phyloP scores from a whole-genome alignment of 1,140 invertebrate genomes.

The Leptinotarsa defecta region DNA sequence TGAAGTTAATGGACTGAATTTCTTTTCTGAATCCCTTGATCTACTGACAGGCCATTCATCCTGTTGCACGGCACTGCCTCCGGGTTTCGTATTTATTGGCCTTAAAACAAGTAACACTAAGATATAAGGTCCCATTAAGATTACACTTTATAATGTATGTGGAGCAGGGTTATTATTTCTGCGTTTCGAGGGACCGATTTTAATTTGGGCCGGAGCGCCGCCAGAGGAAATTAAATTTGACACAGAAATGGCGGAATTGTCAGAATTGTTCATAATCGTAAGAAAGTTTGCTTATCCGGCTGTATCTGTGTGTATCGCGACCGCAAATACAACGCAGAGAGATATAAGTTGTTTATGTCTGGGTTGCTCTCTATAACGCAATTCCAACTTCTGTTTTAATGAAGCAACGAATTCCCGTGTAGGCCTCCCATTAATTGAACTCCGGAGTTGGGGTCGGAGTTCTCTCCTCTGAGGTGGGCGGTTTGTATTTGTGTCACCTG shows the following conservation, averaged over 20 bases:
- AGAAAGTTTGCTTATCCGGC: constrained; percentile 2
- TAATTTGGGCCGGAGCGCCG: constrained; percentile 28
- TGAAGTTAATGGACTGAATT: too few species aligned
- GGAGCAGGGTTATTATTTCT: constrained; percentile 35
- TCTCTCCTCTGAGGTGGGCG: neutral
- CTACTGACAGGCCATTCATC: neutral
- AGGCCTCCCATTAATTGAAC: constrained; percentile 19
- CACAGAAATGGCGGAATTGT: constrained; percentile 28
- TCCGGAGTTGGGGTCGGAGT: neutral
- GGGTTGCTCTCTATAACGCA: constrained; percentile 11
- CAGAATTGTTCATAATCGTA: constrained; percentile 21
- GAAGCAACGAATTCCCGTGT: constrained; percentile 1
- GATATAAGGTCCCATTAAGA: constrained; percentile 40
- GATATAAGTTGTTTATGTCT: constrained; percentile 25
- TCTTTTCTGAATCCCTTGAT: neutral
- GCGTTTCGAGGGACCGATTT: constrained; percentile 33
- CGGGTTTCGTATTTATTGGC: constrained; percentile 35
- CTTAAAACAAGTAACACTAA: constrained; percentile 40
- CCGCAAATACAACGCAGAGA: constrained; percentile 19
- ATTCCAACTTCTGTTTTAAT: constrained; percentile 24
- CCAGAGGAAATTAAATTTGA: constrained; percentile 37
- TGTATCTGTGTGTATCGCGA: constrained; percentile 8
- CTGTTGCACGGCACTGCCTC: neutral
- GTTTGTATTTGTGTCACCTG: neutral
- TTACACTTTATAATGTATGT: constrained; percentile 40